These are phyloP conservation scores for Empidonax alnorum DNA, from an alignment of 2,113 vertebrate species.

Conservation along the genomic window DNA sequence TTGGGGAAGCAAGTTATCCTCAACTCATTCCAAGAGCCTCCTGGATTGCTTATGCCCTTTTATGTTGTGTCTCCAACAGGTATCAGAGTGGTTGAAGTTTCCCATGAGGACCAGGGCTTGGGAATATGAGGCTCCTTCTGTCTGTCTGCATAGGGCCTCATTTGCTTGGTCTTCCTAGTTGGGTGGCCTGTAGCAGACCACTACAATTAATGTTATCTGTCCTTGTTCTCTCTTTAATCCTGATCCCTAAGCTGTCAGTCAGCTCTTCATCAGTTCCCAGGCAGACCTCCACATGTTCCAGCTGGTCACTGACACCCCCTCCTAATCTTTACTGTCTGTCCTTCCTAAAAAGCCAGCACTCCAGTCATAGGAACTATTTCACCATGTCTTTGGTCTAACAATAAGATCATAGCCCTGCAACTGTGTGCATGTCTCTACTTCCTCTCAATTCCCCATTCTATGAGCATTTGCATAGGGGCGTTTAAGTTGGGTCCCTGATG, in stretches of 20 bases:
- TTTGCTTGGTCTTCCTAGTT: neutral
- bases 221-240: neutral
- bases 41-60: neutral
- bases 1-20: neutral
- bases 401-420: neutral
- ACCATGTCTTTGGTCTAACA: neutral
- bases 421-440: neutral
- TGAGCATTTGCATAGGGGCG: neutral
- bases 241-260: neutral
- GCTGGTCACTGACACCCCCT: neutral
- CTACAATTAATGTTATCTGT: neutral
- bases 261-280: neutral
- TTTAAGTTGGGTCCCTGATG: neutral
- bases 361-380: neutral
- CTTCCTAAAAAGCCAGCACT: neutral
- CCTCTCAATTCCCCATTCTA: neutral
- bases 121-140: neutral
- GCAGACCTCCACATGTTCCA: accelerated
- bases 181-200: neutral
- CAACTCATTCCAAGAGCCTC: neutral
- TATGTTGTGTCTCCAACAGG: neutral
- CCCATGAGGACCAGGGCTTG: neutral
- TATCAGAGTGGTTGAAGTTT: neutral
- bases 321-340: neutral
- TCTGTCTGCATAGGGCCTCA: neutral